These are phyloP conservation scores for Pycnomerus fuliginosus DNA, from an alignment of 2,888 invertebrate species.

Conservation along the genomic window DNA sequence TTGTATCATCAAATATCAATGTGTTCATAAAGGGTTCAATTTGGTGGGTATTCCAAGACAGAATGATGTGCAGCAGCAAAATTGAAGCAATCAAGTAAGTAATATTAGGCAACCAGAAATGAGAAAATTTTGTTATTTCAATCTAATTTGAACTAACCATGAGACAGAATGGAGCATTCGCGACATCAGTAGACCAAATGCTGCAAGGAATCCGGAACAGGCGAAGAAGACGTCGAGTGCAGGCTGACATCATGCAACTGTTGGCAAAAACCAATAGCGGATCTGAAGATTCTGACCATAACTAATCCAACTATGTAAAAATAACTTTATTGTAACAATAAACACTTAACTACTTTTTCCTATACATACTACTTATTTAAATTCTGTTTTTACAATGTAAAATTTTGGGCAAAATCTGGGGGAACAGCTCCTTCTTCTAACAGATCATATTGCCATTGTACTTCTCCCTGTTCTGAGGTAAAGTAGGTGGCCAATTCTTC, in stretches of 20 bases:
- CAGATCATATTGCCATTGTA: not conserved
- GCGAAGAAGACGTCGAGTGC: not conserved
- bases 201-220: not conserved
- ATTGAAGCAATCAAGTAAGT: no score
- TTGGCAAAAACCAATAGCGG: not conserved
- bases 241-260: not conserved
- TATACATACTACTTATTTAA: not conserved
- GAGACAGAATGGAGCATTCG: no score
- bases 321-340: not conserved
- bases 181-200: no score
- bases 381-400: not conserved
- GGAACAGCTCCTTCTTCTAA: not conserved
- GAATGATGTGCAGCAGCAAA: no score
- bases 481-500: not conserved
- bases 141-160: no score
- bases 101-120: no score
- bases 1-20: no score
- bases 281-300: not conserved
- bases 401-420: not conserved
- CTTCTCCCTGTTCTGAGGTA: not conserved
- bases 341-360: not conserved
- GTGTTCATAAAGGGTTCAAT: no score
- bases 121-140: no score
- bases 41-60: no score
- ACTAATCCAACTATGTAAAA: not conserved